A percentile compares a stretch with the other conserved stretches of the same genome.
Evolutionary conservation across 2,797 vertebrate species (phyloP).

Genomic region (Tolypeutes matacus): DNA sequence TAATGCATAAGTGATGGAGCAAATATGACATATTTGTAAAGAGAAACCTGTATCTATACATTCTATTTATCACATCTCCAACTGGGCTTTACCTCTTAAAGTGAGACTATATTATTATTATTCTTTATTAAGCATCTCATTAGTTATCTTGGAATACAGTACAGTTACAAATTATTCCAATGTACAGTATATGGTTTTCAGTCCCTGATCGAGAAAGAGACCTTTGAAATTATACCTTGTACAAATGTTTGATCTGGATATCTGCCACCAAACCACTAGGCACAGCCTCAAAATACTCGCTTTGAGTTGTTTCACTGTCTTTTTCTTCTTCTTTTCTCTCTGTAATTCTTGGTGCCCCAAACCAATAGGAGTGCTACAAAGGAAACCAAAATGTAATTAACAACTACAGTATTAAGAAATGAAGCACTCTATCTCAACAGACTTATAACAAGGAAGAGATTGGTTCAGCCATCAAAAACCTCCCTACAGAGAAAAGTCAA

Average conservation of each 20-base stretch:
- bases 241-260: constrained; percentile 95
- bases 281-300: constrained; percentile 94
- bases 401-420: constrained; percentile 44
- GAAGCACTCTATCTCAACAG: constrained; percentile 28
- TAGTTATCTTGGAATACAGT: constrained; percentile 4
- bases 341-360: constrained; percentile 87
- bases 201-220: background rate
- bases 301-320: constrained; percentile 85
- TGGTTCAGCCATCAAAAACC: background rate
- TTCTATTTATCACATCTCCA: background rate
- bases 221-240: constrained; percentile 90
- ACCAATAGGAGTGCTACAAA: constrained; percentile 95
- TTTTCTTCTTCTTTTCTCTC: background rate
- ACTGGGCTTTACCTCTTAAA: background rate
- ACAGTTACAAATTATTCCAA: background rate
- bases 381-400: constrained; percentile 41
- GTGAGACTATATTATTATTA: background rate
- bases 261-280: constrained; percentile 92
- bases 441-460: background rate
- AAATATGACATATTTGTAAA: constrained; percentile 3
- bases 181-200: background rate
- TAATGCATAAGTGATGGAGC: background rate
- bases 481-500: background rate
- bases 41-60: background rate
- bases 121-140: background rate